Base-by-base conservation (phyloP, 1,140 invertebrate genomes). In the Drosophila sulfurigaster region DNA sequence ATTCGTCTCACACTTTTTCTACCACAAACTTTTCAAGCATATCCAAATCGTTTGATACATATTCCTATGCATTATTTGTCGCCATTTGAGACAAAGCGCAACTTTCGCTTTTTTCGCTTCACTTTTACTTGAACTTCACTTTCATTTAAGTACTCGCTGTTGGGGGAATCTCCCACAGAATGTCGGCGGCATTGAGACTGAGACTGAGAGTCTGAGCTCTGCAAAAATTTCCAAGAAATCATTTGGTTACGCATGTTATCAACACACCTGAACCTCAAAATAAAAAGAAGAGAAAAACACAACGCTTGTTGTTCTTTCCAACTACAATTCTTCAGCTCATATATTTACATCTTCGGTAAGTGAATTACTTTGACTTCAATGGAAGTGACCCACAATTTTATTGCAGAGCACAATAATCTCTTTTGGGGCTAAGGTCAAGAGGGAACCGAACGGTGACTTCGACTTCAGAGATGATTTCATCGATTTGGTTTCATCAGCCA, bases 391-490 rank as follows among this genome's bases (percentile, higher is more conserved):
- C 46, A 41, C 13, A 62, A 38, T 69, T 78, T 43, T 25, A 25
- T 2, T 15, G 51, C 41, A 63, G 35, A 68, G 8, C 7, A 77
- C 7, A 6, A 32, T 8, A 0, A 6, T 38, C 35, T 38, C 20
- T 38, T 38, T 11, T 20, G 57, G 41, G 52, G 66, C 65, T 79
- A 66, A 83, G 72, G 67, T 64, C 71, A 46, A 69, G 16, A 25
- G 48, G n/a, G n/a, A 6, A 13, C 13, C n/a, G 5, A 30, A n/a
- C 15, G 30, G 0, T 38, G 35, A 10, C 30, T 5, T 8, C 7
- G 30, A 10, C 35, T 38, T 30, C 1, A 70, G 59, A 51, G 74
- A 85, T 86, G 79, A 85, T 82, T 87, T 82, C 74, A 85, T 81
- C 74, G 49, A 62, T 48, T n/a, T 32, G 28, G 32, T 78, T 81